These are phyloP conservation scores for Lordiphosa stackelbergi DNA, from an alignment of 1,140 invertebrate genomes.

Conservation along the genomic window DNA sequence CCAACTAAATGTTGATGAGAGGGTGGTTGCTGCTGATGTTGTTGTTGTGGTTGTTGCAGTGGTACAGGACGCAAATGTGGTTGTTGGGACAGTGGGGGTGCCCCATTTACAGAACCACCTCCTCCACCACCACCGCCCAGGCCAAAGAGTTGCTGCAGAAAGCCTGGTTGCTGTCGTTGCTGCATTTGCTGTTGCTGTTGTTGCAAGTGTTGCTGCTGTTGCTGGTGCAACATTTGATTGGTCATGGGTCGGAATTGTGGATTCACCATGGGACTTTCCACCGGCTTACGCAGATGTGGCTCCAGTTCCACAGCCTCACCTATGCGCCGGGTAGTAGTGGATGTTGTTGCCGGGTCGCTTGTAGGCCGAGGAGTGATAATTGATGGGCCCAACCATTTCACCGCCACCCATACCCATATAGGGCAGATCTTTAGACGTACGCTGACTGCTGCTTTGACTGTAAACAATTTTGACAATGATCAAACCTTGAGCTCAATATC, in stretches of 20 bases:
- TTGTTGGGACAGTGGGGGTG: conserved; percentile 27
- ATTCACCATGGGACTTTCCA: conserved; percentile 65
- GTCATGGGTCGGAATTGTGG: conserved; percentile 74
- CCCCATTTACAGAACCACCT: conserved; percentile 13
- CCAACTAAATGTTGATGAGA: conserved; percentile 30
- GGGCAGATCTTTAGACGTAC: conserved; percentile 63
- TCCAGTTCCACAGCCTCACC: conserved; percentile 72
- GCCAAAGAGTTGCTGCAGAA: conserved; percentile 72
- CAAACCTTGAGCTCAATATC: neutral
- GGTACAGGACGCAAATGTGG: conserved; percentile 37
- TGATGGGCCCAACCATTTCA: conserved; percentile 50
- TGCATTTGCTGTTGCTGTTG: conserved; percentile 58
- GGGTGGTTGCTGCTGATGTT: conserved; percentile 33
- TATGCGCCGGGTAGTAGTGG: conserved; percentile 67
- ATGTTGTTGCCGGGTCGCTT: conserved; percentile 70
- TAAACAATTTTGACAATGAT: conserved; percentile 3
- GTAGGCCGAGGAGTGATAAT: conserved; percentile 70
- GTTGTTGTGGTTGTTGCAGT: conserved; percentile 34
- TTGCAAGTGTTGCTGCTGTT: conserved; percentile 50
- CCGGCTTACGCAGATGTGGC: conserved; percentile 59
- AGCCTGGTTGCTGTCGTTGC: conserved; percentile 66
- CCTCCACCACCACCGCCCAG: conserved; percentile 30
- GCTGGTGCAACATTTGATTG: conserved; percentile 70
- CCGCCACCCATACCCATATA: conserved; percentile 37
- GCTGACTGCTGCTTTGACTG: conserved; percentile 62